Evolutionary conservation across 2,797 vertebrate species (phyloP), one percentile per base, ranked within the genome.

Genomic region (Acanthis flammea): DNA sequence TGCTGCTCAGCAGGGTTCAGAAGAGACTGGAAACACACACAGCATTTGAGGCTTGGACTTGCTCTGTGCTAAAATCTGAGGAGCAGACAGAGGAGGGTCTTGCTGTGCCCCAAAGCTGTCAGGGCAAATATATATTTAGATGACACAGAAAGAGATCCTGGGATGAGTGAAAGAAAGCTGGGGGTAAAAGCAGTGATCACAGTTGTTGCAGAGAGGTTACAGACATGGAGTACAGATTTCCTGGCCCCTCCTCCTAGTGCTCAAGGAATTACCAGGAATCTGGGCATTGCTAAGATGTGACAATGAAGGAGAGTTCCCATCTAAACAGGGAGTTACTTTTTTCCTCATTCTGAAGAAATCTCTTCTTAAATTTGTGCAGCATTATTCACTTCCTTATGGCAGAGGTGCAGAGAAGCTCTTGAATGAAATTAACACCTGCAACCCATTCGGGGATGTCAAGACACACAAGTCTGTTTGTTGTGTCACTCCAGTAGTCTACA

Each of bases 381-480:
- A 8, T 48, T 63, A 2, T 27, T 51, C 8, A 2, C 13, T 23
- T 17, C 7, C 55, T 54, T 33, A 35, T 0, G 2, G 13, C 6
- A 22, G 48, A 66, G 44, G 6, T 33, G 37, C 48, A 33, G 68
- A 53, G 63, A 41, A 70, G 22, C n/a, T 42, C 22, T n/a, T n/a
- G 72, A 51, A 15, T 1, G 24, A 19, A 39, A 16, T 3, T 9
- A 9, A 4, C 4, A 23, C 12, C 14, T 42, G 31, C n/a, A 60
- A 3, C 24, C 19, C 5, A 0, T 39, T 35, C 6, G 21, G 18
- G 25, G n/a, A 6, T 65, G 19, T 44, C 21, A 17, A 50, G 45
- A 14, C 67, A 8, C 1, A 0, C 0, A 1, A 47, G 30, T 11
- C 45, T 3, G 42, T 47, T 8, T 13, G 14, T n/a, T 37, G 28